These are phyloP conservation scores for Bos javanicus DNA, from an alignment of 2,113 vertebrate genomes.

Conservation along the genomic window DNA sequence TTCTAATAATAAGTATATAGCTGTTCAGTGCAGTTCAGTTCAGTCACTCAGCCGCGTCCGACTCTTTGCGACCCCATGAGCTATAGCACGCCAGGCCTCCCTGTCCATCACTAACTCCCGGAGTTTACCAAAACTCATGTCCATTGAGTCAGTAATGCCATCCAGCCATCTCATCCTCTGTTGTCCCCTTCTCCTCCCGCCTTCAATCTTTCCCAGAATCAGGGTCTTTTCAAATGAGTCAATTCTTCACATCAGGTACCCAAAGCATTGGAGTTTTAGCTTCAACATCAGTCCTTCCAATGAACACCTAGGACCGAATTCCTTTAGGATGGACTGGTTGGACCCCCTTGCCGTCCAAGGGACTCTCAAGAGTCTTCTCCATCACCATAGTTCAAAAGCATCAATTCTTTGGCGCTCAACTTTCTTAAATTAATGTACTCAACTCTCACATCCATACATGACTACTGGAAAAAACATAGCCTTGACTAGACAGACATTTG, in stretches of 20 bases:
- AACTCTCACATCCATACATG: neutral
- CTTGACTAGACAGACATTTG: neutral
- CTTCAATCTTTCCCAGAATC: neutral
- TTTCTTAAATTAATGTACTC: neutral
- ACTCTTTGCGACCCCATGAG: neutral
- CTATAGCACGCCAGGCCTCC: neutral
- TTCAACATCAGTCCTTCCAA: neutral
- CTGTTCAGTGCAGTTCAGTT: neutral
- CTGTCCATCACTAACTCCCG: neutral
- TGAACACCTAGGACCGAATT: neutral
- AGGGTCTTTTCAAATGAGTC: neutral
- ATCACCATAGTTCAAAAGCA: neutral
- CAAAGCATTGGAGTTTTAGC: neutral
- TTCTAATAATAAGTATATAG: neutral
- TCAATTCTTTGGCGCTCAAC: neutral
- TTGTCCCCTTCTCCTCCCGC: neutral
- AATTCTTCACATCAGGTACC: neutral
- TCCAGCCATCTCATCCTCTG: neutral
- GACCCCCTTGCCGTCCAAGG: neutral
- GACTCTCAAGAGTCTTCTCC: neutral
- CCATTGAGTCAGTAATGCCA: neutral
- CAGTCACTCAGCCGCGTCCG: fast-evolving
- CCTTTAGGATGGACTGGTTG: neutral
- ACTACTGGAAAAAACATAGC: neutral
- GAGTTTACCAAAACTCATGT: neutral